Evolutionary conservation across 2,888 invertebrate genomes (phyloP).

Genomic region (Monopis laevigella): DNA sequence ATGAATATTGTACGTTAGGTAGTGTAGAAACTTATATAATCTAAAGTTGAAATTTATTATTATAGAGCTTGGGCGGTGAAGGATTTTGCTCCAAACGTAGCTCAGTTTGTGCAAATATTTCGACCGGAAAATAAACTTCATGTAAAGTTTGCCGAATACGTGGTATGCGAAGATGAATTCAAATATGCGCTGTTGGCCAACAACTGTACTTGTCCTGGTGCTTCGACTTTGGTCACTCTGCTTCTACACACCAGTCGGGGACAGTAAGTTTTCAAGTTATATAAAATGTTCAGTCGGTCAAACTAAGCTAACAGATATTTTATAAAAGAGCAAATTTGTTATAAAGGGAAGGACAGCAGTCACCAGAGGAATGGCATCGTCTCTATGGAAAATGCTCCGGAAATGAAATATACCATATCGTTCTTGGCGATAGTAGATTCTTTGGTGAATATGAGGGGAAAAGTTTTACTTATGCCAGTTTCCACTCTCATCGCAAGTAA

Average conservation of each 20-base stretch:
- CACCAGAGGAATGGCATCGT: conserved; percentile 97
- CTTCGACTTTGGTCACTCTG: conserved; percentile 95
- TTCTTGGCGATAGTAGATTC: conserved; percentile 93
- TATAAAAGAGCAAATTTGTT: not conserved
- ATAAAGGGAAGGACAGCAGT: conserved; percentile 89
- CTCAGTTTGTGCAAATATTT: conserved; percentile 98
- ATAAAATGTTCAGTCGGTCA: not conserved
- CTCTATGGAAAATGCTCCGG: conserved; percentile 98
- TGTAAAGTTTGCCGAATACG: conserved; percentile 98
- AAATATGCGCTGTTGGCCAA: conserved; percentile 98
- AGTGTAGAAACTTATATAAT: not conserved
- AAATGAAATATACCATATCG: conserved; percentile 98
- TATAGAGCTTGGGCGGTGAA: conserved; percentile 97
- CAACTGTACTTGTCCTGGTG: conserved; percentile 98
- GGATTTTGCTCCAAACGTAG: conserved; percentile 95
- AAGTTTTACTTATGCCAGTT: conserved; percentile 99
- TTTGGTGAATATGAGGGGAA: conserved; percentile 99
- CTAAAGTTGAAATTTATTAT: not conserved
- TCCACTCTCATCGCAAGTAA: conserved; percentile 98
- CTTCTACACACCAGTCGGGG: conserved; percentile 96
- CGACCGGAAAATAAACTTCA: conserved; percentile 98
- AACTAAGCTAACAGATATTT: too few species aligned
- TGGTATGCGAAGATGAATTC: conserved; percentile 99
- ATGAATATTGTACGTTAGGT: not conserved
- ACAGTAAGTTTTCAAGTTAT: conserved; percentile 77